Conservation (phyloP, 1,140 invertebrate genomes). For the Carposina sasakii region DNA sequence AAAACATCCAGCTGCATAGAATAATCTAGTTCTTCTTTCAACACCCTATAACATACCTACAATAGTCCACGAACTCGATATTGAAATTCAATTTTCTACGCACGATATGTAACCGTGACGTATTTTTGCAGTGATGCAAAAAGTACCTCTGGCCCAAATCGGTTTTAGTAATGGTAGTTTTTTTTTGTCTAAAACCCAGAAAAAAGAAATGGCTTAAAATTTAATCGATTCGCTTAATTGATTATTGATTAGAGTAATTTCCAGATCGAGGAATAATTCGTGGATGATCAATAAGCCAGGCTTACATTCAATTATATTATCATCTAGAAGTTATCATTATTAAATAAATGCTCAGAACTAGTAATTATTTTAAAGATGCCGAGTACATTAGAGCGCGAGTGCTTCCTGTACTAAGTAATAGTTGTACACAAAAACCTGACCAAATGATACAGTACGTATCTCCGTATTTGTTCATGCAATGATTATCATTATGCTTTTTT, state of each 20-base stretch:
- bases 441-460: constrained; percentile 30
- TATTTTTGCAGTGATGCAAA: constrained; percentile 55
- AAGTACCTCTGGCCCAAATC: constrained; percentile 37
- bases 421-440: no score
- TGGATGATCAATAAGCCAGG: no score
- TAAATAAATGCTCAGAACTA: constrained; percentile 28
- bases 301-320: no score
- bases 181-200: constrained; percentile 16
- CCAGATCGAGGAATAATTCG: no score
- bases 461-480: constrained; percentile 46
- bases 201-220: constrained; percentile 37
- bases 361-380: constrained; percentile 39
- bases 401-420: no score
- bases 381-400: constrained; percentile 30
- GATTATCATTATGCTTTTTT: constrained; percentile 34
- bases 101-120: constrained; percentile 48
- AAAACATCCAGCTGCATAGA: no score
- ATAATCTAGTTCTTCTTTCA: no score
- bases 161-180: constrained; percentile 45
- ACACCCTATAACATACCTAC: no score
- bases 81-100: constrained; percentile 63
- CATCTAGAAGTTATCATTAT: no score
- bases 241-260: constrained; percentile 37
- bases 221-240: constrained; percentile 43
- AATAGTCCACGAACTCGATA: no score